Base-by-base conservation (phyloP, 2,888 invertebrate genomes). In the Agrochola circellaris region DNA sequence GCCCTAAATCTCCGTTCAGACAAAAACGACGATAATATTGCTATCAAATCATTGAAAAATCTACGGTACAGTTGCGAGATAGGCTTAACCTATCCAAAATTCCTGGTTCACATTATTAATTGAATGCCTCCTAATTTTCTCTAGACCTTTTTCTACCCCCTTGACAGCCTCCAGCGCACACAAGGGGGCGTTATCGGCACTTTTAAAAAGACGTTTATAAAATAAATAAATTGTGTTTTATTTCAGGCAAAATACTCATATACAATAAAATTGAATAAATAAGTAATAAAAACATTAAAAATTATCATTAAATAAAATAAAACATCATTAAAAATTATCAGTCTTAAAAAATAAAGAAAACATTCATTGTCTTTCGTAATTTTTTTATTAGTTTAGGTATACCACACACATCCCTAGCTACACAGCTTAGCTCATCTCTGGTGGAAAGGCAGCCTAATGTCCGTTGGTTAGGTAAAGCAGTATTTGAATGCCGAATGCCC, bases 401-500 rank as follows among this genome's bases (percentile, higher is more conserved):
- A n/a, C n/a, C n/a, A n/a, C n/a, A 56, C 42, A 42, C 30, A 68
- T 73, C 2, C 20, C 48, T 48, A 23, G 30, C 48, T 62, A n/a
- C 51, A 15, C n/a, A n/a, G 42, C 54, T 26, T 23, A 70, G 60
- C 61, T 11, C 54, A 77, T 79, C 13, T 34, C 13, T 26, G 0
- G 9, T 54, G 17, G 9, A 26, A 56, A 62, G 7, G 61, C 45
- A 26, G 13, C 79, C 26, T 74, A 34, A 54, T 23, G 26, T 70
- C 61, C 34, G 23, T 69, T 42, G n/a, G 54, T 68, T 76, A 76
- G 69, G 70, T 77, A 76, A 81, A 82, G 75, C 72, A 77, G 76
- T 83, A 82, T 88, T 88, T 89, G n/a, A n/a, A n/a, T 86, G 79
- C 90, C 80, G 88, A 91, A 91, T 90, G 90, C 87, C 89, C 80